These are phyloP conservation scores for Mobula birostris DNA, from an alignment of 2,113 vertebrate species.

Conservation along the genomic window DNA sequence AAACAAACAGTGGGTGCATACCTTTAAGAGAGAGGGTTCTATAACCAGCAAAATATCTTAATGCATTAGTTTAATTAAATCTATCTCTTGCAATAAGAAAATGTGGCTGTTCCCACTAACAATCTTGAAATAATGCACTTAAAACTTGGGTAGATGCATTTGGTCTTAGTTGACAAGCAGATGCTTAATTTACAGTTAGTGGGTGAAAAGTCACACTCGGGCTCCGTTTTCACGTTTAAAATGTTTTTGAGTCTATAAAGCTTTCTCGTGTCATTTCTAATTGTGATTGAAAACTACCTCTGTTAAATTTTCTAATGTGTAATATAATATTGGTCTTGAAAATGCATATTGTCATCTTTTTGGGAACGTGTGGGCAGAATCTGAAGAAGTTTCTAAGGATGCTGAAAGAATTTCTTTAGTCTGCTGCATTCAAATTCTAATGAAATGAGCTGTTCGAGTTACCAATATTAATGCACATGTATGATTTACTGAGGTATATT, in stretches of 20 bases:
- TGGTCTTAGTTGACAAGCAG: neutral
- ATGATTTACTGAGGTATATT: slow-evolving; percentile 39
- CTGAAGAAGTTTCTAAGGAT: slow-evolving; percentile 12
- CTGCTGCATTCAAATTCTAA: neutral
- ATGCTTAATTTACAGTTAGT: neutral
- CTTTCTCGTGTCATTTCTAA: neutral
- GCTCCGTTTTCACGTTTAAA: neutral
- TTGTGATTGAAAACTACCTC: neutral
- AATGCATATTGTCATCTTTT: slow-evolving; percentile 9
- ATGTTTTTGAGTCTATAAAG: neutral
- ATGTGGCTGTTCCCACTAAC: slow-evolving; percentile 24
- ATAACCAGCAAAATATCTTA: neutral
- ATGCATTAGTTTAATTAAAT: neutral
- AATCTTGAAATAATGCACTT: neutral
- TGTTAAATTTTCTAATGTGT: slow-evolving; percentile 19
- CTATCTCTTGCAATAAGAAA: neutral
- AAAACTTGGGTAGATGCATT: neutral
- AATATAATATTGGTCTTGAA: slow-evolving; percentile 28
- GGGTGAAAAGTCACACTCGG: slow-evolving; percentile 28
- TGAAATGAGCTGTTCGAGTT: neutral
- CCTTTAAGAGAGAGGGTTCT: neutral
- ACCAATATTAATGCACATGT: slow-evolving; percentile 32
- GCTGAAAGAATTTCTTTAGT: neutral
- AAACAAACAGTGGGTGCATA: neutral
- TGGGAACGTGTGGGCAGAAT: neutral